These are phyloP conservation scores for Tringa solitaria DNA, from an alignment of 2,113 vertebrate genomes.

Conservation along the genomic window DNA sequence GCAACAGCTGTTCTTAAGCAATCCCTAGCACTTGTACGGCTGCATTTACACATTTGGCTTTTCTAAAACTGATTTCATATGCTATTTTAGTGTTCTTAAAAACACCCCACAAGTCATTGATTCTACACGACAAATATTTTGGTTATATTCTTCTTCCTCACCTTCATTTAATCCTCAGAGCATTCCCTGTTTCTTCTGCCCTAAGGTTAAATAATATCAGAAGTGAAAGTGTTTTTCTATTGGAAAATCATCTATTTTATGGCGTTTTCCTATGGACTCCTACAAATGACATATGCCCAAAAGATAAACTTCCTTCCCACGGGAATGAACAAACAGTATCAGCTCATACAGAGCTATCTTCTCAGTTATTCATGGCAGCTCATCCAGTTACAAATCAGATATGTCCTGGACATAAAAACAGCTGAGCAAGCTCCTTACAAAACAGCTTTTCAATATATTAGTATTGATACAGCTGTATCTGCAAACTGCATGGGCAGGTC, in stretches of 20 bases:
- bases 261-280: not conserved
- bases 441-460: constrained; percentile 3
- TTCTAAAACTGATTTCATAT: not conserved
- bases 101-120: not conserved
- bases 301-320: not conserved
- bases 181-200: not conserved
- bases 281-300: not conserved
- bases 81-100: not conserved
- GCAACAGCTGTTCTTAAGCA: not conserved
- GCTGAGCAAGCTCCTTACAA: not conserved
- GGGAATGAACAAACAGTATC: not conserved
- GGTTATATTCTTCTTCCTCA: not conserved
- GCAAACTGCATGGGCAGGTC: not conserved
- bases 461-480: not conserved
- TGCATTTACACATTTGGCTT: not conserved
- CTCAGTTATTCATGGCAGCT: not conserved
- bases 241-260: constrained; percentile 5
- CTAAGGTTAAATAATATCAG: not conserved
- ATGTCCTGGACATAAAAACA: not conserved
- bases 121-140: not conserved
- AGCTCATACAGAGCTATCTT: not conserved
- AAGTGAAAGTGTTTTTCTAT: not conserved
- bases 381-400: not conserved
- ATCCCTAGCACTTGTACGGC: not conserved
- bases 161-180: not conserved